Conservation (phyloP, 2,113 vertebrate genomes). For the Sterrhoptilus dennistouni region DNA sequence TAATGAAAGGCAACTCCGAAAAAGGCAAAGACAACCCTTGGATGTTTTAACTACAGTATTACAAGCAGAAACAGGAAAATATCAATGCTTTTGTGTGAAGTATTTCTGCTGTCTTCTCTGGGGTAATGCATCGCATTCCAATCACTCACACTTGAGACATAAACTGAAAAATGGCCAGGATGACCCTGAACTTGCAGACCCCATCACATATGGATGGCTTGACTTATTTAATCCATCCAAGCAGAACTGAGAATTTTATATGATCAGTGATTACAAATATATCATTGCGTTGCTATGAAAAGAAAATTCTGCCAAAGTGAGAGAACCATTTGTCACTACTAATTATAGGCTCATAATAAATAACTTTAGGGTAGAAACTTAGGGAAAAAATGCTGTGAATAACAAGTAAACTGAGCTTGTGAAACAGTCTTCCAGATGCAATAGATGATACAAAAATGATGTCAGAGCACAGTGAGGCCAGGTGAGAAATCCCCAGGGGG, state of each 20-base stretch:
- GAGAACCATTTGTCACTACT: not conserved
- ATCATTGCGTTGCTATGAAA: not conserved
- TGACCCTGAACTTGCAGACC: not conserved
- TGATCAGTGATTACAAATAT: not conserved
- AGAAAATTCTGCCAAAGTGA: not conserved
- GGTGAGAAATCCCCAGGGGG: not conserved
- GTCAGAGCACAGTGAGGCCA: rapidly evolving
- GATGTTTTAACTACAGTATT: not conserved
- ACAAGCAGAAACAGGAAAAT: not conserved
- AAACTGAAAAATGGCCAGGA: not conserved
- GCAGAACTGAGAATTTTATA: not conserved
- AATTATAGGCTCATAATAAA: not conserved
- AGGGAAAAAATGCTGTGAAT: not conserved
- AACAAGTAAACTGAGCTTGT: not conserved
- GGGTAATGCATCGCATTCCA: not conserved
- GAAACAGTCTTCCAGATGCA: not conserved
- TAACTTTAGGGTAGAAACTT: not conserved
- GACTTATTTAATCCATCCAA: not conserved
- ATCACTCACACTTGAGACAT: not conserved
- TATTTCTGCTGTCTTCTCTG: not conserved
- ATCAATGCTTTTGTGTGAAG: not conserved
- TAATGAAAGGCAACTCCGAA: not conserved
- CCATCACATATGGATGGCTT: not conserved
- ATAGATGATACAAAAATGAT: not conserved
- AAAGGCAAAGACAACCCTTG: not conserved